Base-by-base conservation (phyloP, 2,797 vertebrate species). In the Glyptemys insculpta region DNA sequence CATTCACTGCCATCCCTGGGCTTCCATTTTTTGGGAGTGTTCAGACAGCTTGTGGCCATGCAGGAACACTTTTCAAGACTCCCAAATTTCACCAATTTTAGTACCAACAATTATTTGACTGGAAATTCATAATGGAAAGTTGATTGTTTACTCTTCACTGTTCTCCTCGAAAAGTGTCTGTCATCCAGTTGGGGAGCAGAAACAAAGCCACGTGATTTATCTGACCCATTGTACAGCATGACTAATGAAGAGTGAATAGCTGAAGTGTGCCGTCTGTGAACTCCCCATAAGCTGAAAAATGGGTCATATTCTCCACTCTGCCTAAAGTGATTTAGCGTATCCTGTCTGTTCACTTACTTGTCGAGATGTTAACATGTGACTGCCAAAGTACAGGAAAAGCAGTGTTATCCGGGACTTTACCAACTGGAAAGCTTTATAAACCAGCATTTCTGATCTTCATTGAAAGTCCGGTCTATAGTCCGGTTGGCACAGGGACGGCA, bases 11-110 rank as follows among this genome's bases (percentile, higher is more conserved):
- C 85, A 1, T 15, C 29, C 1, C 1, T 1, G 0, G 3, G 72
- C 89, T 1, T 0, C 23, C 54, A 44, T 3, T 1, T 47, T 80
- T n/a, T 31, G 21, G 6, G 5, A 87, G 79, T 0, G 15, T 65
- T 92, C 54, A 1, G 2, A 18, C 49, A 79, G 44, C 44, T 87
- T n/a, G 57, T 6, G 79, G 37, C 5, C 25, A 50, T 9, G 57
- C 54, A 19, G 80, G 80, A 31, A 86, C 21, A 27, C n/a, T 83
- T 47, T 27, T 88, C 34, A 85, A 91, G 87, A 79, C 83, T 81
- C 74, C 85, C 54, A 37, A 37, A 59, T 12, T 90, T 50, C 79
- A 14, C 52, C 59, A 2, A 1, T 74, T 96, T 90, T 18, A 83
- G 91, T 19, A 8, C 65, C 21, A 8, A 8, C 1, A 83, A 89